phyloP scores from a whole-genome alignment of 2,888 invertebrate species.

The Oscheius sp. region DNA sequence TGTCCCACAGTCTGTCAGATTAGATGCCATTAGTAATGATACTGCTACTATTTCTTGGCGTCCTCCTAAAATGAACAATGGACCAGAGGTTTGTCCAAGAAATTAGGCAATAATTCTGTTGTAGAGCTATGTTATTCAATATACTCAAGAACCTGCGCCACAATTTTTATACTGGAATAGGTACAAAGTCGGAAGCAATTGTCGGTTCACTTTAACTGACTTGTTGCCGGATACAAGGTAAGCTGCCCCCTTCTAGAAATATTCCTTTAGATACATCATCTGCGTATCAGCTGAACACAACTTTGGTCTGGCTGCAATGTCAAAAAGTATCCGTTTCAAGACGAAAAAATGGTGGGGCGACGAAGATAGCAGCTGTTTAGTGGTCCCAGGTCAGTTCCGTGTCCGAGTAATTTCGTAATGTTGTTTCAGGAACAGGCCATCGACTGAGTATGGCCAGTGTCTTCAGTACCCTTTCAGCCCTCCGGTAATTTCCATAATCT shows the following conservation, averaged over 20 bases:
- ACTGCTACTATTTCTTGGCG: conserved; percentile 71
- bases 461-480: conserved; percentile 54
- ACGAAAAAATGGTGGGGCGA: conserved; percentile 69
- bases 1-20: conserved; percentile 66
- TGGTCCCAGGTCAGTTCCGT: conserved; percentile 17
- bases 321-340: conserved; percentile 67
- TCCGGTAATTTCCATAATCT: conserved; percentile 40
- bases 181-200: conserved; percentile 62
- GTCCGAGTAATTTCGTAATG: neutral
- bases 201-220: conserved; percentile 67
- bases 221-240: conserved; percentile 66
- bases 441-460: conserved; percentile 53
- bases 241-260: neutral
- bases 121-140: conserved; percentile 69
- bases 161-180: conserved; percentile 69
- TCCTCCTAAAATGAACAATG: conserved; percentile 71
- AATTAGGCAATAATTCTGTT: conserved; percentile 32
- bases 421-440: conserved; percentile 44
- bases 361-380: conserved; percentile 49
- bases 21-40: conserved; percentile 69
- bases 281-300: conserved; percentile 72
- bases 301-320: conserved; percentile 71
- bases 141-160: conserved; percentile 71
- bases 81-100: conserved; percentile 66
- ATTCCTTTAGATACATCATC: conserved; percentile 60